Conservation (phyloP, 2,113 vertebrate species). For the Alouatta palliata region DNA sequence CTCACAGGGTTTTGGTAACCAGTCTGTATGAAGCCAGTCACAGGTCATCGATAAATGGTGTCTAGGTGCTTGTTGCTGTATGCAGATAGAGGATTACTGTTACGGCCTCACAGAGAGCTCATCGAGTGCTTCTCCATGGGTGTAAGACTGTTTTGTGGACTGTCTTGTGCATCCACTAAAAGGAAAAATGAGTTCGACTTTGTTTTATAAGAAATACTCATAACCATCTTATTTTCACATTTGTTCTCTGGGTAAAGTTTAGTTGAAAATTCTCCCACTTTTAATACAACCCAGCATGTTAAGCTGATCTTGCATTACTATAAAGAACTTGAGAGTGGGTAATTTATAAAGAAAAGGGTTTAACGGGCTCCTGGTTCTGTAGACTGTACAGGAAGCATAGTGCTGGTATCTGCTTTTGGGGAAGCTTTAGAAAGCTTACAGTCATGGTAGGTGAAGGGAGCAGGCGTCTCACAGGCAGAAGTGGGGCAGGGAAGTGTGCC, state of each 20-base stretch:
- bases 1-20: not conserved
- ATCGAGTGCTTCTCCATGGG: not conserved
- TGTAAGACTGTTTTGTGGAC: not conserved
- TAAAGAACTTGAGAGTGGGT: no score
- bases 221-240: not conserved
- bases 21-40: not conserved
- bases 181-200: constrained; percentile 10
- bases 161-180: not conserved
- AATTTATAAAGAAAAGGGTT: no score
- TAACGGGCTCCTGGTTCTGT: no score
- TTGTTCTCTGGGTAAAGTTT: constrained; percentile 24
- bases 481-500: no score
- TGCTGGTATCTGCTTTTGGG: no score
- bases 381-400: no score
- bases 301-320: no score
- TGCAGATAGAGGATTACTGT: not conserved
- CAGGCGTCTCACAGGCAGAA: no score
- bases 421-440: no score
- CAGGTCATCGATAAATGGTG: not conserved
- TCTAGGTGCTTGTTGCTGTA: not conserved
- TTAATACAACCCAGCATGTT: no score
- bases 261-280: constrained; percentile 7
- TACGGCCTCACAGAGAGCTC: not conserved
- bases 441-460: no score
- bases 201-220: not conserved